Evolutionary conservation across 2,797 vertebrate species (phyloP).

Genomic region (Scyliorhinus canicula): DNA sequence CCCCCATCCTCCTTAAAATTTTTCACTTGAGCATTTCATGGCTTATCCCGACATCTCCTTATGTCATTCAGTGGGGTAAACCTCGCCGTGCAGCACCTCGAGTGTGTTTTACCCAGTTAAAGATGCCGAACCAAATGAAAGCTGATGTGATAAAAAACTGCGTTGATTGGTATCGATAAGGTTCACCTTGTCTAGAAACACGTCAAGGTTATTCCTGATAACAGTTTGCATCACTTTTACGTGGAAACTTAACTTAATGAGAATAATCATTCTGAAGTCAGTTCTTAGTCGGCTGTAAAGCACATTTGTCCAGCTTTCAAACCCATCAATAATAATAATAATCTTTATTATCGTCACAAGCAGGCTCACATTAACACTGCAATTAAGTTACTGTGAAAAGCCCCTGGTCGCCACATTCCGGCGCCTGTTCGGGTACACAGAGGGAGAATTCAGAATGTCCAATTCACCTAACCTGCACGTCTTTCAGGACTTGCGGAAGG

Average conservation of each 20-base stretch:
- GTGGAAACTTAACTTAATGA: background rate
- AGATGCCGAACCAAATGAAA: background rate
- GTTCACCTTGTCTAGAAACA: background rate
- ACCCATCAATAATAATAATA: too few species aligned
- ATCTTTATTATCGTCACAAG: too few species aligned
- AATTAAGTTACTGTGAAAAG: too few species aligned
- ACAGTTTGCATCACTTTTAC: background rate
- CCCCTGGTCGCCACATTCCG: too few species aligned
- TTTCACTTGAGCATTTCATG: background rate
- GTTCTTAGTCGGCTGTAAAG: too few species aligned
- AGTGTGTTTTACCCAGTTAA: background rate
- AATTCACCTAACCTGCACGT: too few species aligned
- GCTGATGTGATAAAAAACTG: background rate
- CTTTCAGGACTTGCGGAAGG: too few species aligned
- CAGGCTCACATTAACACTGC: too few species aligned
- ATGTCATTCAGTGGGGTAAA: background rate
- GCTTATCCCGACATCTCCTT: background rate
- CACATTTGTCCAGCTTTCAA: background rate
- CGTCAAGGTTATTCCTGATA: background rate
- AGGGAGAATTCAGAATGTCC: too few species aligned
- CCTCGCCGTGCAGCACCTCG: background rate
- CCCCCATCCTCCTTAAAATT: background rate
- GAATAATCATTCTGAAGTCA: too few species aligned
- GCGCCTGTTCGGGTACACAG: too few species aligned
- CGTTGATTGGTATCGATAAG: background rate